Evolutionary conservation across 2,797 vertebrate species (phyloP), one percentile per base, ranked within the genome.

Genomic region (Antrozous pallidus): DNA sequence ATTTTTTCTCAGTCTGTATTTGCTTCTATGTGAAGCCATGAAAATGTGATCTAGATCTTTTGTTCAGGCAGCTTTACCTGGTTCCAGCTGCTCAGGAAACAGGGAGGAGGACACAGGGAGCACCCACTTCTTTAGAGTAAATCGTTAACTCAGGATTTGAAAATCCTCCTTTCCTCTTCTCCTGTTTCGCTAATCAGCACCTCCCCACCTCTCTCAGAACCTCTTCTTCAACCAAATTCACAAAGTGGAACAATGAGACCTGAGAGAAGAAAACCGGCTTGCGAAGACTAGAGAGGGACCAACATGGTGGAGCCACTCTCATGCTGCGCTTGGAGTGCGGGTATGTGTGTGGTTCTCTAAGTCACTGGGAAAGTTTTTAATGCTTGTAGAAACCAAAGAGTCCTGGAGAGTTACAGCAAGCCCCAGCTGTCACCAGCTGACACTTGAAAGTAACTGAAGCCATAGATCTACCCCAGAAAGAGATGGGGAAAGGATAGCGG

Each of bases 401-500:
- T 83, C 77, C 75, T 91, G 85, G 47, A 24, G 94, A 94, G 93
- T 65, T 74, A 69, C 45, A 81, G 94, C 95, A 97, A 93, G 28
- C 45, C 65, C 96, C 91, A 96, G 93, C n/a, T 33, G 92, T 96
- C 96, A 95, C 95, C 97, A 97, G 97, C 94, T 95, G 97, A 97
- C 94, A 78, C 0, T 24, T 96, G 90, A 91, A 97, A 90, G 95
- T 94, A 97, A 89, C 22, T 90, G 87, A 93, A 97, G 96, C 58
- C 88, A 47, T 4, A 71, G 63, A 80, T 90, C 94, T 54, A 78
- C 28, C 74, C 58, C 70, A 94, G 75, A 91, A 91, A 54, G 49
- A 94, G 93, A 70, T 49, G 82, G 69, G 65, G 83, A 89, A 95
- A 69, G 69, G 89, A 74, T 38, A 85, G 36, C 74, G 40, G 94